Evolutionary conservation across 1,140 invertebrate species (phyloP).

Genomic region (Zaprionus camerounensis): DNA sequence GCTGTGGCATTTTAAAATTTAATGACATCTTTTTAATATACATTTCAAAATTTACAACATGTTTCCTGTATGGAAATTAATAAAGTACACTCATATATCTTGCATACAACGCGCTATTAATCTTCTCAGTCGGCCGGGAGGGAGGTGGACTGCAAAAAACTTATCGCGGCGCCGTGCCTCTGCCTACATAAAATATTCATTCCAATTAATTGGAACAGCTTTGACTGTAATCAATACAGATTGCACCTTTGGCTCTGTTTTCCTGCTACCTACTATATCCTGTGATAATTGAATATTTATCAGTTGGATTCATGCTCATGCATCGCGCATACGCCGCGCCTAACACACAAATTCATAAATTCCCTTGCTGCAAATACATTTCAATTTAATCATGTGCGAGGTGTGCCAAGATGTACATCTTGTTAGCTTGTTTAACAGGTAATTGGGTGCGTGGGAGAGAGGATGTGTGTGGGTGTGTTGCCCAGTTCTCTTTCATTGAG

Average conservation of each 20-base stretch:
- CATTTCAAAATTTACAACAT: neutral
- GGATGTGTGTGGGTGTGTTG: neutral
- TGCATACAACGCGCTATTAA: neutral
- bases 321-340: conserved; percentile 48
- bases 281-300: conserved; percentile 39
- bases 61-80: neutral
- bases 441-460: neutral
- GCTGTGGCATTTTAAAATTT: neutral
- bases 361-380: conserved; percentile 23
- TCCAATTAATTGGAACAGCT: conserved; percentile 30
- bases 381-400: conserved; percentile 34
- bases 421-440: neutral
- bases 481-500: neutral
- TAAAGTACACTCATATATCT: neutral
- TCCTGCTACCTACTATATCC: neutral
- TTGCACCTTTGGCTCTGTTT: conserved; percentile 31
- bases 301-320: conserved; percentile 46
- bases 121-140: neutral
- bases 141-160: too few species aligned
- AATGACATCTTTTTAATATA: neutral
- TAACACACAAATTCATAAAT: conserved; percentile 39
- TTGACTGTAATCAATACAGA: conserved; percentile 28
- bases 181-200: conserved; percentile 28
- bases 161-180: conserved; percentile 2
- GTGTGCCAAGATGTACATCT: conserved; percentile 4